Percentiles rank a stretch among this genome's conserved stretches.
These are phyloP conservation scores for Tetrax tetrax DNA, from an alignment of 2,113 vertebrate genomes.

Conservation along the genomic window DNA sequence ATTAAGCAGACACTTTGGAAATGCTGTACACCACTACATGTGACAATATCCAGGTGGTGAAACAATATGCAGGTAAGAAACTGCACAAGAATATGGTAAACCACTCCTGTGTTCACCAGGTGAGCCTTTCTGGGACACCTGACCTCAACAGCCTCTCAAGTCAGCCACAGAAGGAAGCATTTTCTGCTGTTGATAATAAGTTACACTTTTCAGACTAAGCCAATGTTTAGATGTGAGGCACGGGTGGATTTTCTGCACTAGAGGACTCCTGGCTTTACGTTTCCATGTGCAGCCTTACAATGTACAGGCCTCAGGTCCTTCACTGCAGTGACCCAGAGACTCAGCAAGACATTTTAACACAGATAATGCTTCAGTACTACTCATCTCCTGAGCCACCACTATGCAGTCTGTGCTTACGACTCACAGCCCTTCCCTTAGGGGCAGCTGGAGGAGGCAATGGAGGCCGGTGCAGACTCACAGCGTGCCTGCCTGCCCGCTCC, in stretches of 20 bases:
- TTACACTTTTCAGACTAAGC: not conserved
- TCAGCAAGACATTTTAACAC: not conserved
- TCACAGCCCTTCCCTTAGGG: rapidly evolving
- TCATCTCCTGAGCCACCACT: not conserved
- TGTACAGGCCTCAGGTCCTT: rapidly evolving
- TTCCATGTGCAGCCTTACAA: not conserved
- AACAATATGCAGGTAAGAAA: not conserved
- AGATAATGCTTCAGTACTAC: not conserved
- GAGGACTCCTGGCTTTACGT: rapidly evolving
- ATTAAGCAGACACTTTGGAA: not conserved
- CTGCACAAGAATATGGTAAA: not conserved
- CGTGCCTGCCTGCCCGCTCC: not conserved
- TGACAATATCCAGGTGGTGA: not conserved
- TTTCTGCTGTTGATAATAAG: not conserved
- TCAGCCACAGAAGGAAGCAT: not conserved
- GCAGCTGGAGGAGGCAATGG: not conserved
- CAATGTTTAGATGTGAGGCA: not conserved
- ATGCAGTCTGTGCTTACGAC: not conserved
- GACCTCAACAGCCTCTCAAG: not conserved
- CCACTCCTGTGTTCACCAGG: not conserved
- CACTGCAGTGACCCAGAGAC: not conserved
- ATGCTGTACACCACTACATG: not conserved
- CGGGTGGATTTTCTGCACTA: not conserved
- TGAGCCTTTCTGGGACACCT: not conserved
- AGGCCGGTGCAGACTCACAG: not conserved